phyloP scores from a whole-genome alignment of 2,797 vertebrate genomes.

The Huso huso region DNA sequence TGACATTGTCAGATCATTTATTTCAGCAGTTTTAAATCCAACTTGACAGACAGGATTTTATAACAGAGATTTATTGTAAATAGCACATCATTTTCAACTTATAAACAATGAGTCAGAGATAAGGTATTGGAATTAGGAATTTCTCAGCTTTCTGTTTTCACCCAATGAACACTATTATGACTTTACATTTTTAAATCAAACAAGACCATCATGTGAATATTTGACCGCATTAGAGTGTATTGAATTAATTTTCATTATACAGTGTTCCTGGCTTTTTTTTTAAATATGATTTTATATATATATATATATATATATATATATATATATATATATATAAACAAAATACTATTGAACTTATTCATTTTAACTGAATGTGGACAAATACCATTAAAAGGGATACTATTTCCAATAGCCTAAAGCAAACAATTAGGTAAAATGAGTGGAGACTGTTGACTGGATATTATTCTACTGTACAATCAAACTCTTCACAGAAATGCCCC shows the following conservation, averaged over 20 bases:
- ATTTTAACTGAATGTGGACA: background rate
- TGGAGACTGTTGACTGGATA: slow-evolving; percentile 13
- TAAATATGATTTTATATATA: slow-evolving; percentile 37
- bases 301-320: background rate
- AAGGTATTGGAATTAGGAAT: too few species aligned
- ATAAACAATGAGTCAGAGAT: too few species aligned
- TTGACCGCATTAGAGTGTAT: too few species aligned
- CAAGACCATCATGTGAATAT: too few species aligned
- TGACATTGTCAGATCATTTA: slow-evolving; percentile 76
- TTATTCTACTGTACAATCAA: background rate
- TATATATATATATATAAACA: background rate
- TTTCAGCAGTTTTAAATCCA: slow-evolving; percentile 71
- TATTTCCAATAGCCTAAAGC: background rate
- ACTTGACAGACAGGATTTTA: slow-evolving; percentile 76
- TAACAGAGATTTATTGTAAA: slow-evolving; percentile 48
- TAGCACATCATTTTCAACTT: too few species aligned
- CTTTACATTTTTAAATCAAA: too few species aligned
- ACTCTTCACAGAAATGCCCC: background rate
- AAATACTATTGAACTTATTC: background rate
- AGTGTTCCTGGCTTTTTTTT: slow-evolving; percentile 29
- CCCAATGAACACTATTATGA: too few species aligned
- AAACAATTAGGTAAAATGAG: slow-evolving; percentile 24
- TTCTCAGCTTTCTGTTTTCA: too few species aligned
- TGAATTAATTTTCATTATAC: too few species aligned
- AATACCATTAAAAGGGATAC: slow-evolving; percentile 1